Evolutionary conservation across 2,113 vertebrate genomes (phyloP).

Genomic region (Chinchilla lanigera): DNA sequence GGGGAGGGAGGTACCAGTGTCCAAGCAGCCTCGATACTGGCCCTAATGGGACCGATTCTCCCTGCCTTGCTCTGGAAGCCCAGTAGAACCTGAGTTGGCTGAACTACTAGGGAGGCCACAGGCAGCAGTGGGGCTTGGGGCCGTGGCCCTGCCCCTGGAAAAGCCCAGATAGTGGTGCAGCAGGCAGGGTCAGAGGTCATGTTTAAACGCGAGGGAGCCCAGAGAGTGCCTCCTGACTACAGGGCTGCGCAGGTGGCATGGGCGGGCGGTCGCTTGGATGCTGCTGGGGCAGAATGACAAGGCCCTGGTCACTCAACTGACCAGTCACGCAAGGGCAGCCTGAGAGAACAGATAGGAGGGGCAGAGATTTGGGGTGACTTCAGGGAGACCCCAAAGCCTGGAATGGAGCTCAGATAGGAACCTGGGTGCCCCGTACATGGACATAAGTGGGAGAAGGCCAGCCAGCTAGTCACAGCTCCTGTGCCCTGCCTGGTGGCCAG

Average conservation of each 20-base stretch:
- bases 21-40: fast-evolving
- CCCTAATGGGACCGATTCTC: too few species aligned
- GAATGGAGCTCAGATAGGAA: not conserved
- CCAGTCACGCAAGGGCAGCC: not conserved
- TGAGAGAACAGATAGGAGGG: not conserved
- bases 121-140: fast-evolving
- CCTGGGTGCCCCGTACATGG: fast-evolving
- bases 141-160: not conserved
- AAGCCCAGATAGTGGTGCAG: not conserved
- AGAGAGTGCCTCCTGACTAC: not conserved
- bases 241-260: not conserved
- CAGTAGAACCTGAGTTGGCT: fast-evolving
- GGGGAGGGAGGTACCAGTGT: not conserved
- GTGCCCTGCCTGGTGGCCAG: not conserved
- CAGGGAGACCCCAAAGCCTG: not conserved
- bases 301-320: not conserved
- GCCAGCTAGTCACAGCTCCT: not conserved
- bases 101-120: fast-evolving
- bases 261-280: constrained; percentile 66
- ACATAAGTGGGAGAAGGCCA: fast-evolving
- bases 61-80: not conserved
- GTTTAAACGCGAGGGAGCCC: constrained; percentile 35
- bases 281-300: constrained; percentile 47
- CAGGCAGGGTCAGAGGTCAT: constrained; percentile 61
- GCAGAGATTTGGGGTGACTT: not conserved